A percentile compares a stretch with the other conserved stretches of the same genome.
These are phyloP conservation scores for Drosophila gaucha DNA, from an alignment of 2,888 invertebrate species.

Conservation along the genomic window DNA sequence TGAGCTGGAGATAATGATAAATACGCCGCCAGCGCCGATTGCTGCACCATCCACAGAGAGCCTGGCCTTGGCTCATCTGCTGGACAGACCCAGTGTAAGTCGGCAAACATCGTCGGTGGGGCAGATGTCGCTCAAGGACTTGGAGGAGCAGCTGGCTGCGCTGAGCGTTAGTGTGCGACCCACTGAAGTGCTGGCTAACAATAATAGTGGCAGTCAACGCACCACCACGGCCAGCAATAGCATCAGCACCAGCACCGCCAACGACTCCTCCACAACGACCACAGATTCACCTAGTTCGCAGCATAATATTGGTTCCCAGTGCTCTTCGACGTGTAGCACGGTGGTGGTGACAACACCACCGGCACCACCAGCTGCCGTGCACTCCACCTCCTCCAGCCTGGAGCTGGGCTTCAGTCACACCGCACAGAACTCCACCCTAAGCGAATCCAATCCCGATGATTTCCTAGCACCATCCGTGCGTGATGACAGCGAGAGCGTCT, in stretches of 20 bases:
- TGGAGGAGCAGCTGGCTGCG: conserved; percentile 85
- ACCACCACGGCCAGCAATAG: conserved; percentile 1
- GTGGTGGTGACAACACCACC: conserved; percentile 89
- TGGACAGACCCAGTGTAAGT: conserved; percentile 87
- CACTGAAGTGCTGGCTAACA: conserved; percentile 62
- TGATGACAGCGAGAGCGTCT: conserved; percentile 85
- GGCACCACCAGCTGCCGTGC: conserved; percentile 85
- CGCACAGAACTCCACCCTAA: conserved; percentile 92
- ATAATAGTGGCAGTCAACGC: conserved; percentile 45
- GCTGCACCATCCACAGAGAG: conserved; percentile 94
- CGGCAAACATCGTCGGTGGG: conserved; percentile 86
- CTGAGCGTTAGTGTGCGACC: conserved; percentile 77
- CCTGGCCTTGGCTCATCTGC: conserved; percentile 91
- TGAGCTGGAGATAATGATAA: conserved; percentile 95
- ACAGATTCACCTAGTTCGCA: conserved; percentile 85
- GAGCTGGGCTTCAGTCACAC: conserved; percentile 94
- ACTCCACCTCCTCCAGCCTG: conserved; percentile 92
- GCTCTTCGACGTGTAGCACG: conserved; percentile 94
- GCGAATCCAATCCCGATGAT: conserved; percentile 89
- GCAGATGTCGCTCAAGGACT: conserved; percentile 84
- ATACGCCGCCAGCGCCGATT: conserved; percentile 90
- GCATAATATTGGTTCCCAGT: conserved; percentile 91
- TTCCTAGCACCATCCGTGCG: conserved; percentile 63
- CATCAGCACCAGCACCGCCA: conserved; percentile 22
- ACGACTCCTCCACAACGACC: conserved; percentile 81